phyloP scores from a whole-genome alignment of 2,113 vertebrate species.

The Bufo gargarizans region DNA sequence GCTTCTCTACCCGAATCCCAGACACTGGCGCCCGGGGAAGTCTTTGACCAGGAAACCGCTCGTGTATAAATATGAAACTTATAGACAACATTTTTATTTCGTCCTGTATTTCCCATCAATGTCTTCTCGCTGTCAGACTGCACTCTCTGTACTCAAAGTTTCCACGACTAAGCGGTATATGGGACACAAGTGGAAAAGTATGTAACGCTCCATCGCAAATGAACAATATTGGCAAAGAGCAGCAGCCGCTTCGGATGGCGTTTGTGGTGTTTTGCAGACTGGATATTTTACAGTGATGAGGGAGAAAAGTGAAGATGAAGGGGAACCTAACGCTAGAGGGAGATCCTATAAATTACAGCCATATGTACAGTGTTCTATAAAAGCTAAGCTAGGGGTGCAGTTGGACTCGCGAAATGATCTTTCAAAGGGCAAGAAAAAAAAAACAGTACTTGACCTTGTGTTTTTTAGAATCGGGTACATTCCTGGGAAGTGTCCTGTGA shows the following conservation, averaged over 20 bases:
- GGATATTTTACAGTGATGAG: background rate
- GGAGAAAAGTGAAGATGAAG: background rate
- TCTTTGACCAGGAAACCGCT: background rate
- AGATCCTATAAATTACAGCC: background rate
- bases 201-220: background rate
- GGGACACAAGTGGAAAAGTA: background rate
- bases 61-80: background rate
- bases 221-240: background rate
- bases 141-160: background rate
- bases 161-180: background rate
- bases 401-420: background rate
- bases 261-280: background rate
- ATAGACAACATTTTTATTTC: background rate
- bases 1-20: background rate
- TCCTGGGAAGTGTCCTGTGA: no score
- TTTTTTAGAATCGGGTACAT: no score
- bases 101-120: slow-evolving; percentile 5
- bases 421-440: no score
- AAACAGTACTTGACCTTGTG: no score
- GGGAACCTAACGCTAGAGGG: background rate
- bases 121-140: background rate
- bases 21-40: background rate
- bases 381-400: background rate
- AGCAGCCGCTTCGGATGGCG: background rate
- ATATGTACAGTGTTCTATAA: background rate